phyloP scores from a whole-genome alignment of 2,113 vertebrate genomes.

The Paracanthobrama guichenoti region DNA sequence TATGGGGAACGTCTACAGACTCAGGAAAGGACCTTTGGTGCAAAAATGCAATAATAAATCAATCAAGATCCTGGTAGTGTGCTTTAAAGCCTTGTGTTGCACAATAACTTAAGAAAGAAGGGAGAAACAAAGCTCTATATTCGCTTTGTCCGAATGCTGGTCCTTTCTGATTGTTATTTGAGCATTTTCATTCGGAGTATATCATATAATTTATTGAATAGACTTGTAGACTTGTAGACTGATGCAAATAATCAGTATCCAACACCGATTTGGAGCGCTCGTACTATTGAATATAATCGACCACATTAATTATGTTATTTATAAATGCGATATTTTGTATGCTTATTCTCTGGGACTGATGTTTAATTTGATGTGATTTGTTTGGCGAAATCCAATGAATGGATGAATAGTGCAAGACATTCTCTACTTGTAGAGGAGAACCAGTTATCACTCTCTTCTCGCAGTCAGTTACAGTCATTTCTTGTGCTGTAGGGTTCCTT shows the following conservation, averaged over 20 bases:
- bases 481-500: constrained; percentile 4
- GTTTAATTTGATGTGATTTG: constrained; percentile 11
- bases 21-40: constrained; percentile 36
- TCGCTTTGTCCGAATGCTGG: constrained; percentile 7
- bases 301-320: neutral
- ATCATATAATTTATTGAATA: constrained; percentile 36
- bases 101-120: constrained; percentile 3
- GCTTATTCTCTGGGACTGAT: constrained; percentile 18
- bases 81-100: constrained; percentile 35
- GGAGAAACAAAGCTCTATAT: neutral
- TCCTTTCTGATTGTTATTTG: constrained; percentile 14
- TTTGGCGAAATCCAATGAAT: neutral
- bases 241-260: constrained; percentile 26
- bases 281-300: constrained; percentile 24
- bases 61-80: constrained; percentile 14
- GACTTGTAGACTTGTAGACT: constrained; percentile 31
- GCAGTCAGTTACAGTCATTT: neutral
- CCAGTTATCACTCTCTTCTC: neutral
- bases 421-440: constrained; percentile 3
- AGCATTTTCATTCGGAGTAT: constrained; percentile 20
- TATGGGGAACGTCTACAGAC: constrained; percentile 8
- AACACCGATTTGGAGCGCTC: neutral
- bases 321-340: constrained; percentile 27
- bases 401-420: neutral
- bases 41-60: neutral